Percentiles rank a stretch among this genome's conserved stretches.
Conservation (phyloP, 2,888 invertebrate species). For the Rhagium mordax region DNA sequence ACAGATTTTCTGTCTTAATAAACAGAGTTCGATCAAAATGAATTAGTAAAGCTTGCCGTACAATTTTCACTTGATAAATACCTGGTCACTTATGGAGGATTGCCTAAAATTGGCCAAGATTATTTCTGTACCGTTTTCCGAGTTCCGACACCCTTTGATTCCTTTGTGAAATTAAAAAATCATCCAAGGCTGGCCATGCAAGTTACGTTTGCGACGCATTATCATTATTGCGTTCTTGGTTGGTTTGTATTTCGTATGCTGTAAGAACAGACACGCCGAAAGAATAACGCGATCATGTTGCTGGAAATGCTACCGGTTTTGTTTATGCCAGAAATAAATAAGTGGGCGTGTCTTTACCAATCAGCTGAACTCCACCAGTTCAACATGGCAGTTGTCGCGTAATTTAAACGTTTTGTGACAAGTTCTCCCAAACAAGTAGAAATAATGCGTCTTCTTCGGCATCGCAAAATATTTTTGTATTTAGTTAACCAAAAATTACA, state of each 20-base stretch:
- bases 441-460: conserved; percentile 3
- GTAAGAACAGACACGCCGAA: conserved; percentile 37
- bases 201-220: conserved; percentile 18
- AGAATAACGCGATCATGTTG: conserved; percentile 40
- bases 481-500: background rate
- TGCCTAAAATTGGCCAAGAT: background rate
- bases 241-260: conserved; percentile 28
- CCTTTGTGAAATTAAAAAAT: background rate
- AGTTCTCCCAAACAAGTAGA: conserved; percentile 18
- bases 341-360: conserved; percentile 66
- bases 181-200: conserved; percentile 1
- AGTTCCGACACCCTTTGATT: background rate
- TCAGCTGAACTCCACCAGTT: conserved; percentile 65
- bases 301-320: conserved; percentile 61
- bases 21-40: background rate
- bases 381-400: conserved; percentile 62
- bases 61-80: background rate
- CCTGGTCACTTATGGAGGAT: background rate
- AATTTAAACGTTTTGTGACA: conserved; percentile 51
- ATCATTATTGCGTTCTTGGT: conserved; percentile 31
- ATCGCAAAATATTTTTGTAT: background rate
- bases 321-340: conserved; percentile 66
- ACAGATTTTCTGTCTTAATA: conserved; percentile 18
- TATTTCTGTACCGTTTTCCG: background rate
- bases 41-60: background rate